Conservation (phyloP, 2,888 invertebrate genomes). For the Folsomia candida region DNA sequence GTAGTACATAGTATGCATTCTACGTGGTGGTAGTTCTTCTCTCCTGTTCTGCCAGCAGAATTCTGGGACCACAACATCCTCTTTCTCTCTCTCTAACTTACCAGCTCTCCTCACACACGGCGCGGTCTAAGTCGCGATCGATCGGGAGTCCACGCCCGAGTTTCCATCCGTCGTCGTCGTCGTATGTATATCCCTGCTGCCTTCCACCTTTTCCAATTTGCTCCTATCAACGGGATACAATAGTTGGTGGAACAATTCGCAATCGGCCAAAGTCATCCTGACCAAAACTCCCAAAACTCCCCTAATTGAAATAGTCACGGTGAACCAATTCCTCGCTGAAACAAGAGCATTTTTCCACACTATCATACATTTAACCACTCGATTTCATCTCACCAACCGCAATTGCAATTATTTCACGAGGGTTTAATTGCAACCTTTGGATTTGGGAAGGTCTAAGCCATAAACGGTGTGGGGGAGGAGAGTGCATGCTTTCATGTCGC, state of each 20-base stretch:
- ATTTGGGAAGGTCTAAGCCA: not conserved
- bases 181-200: not conserved
- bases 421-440: not conserved
- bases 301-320: constrained; percentile 14
- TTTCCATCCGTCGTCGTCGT: constrained; percentile 33
- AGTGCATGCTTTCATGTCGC: not conserved
- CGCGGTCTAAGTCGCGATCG: constrained; percentile 40
- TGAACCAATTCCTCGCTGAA: not conserved
- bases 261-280: constrained; percentile 8
- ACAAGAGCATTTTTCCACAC: not conserved
- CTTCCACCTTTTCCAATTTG: constrained; percentile 16
- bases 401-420: not conserved
- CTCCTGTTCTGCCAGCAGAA: too few relatives aligned
- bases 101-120: not conserved
- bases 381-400: too few relatives aligned
- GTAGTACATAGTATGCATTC: too few relatives aligned
- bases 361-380: too few relatives aligned
- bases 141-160: constrained; percentile 51
- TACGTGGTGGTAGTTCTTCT: too few relatives aligned
- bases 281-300: not conserved
- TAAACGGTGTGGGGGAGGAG: not conserved
- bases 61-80: constrained; percentile 6
- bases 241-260: not conserved
- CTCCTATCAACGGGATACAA: constrained; percentile 5
- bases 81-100: too few relatives aligned